phyloP scores from a whole-genome alignment of 2,797 vertebrate species.

The Neosilurus hyrtlii region DNA sequence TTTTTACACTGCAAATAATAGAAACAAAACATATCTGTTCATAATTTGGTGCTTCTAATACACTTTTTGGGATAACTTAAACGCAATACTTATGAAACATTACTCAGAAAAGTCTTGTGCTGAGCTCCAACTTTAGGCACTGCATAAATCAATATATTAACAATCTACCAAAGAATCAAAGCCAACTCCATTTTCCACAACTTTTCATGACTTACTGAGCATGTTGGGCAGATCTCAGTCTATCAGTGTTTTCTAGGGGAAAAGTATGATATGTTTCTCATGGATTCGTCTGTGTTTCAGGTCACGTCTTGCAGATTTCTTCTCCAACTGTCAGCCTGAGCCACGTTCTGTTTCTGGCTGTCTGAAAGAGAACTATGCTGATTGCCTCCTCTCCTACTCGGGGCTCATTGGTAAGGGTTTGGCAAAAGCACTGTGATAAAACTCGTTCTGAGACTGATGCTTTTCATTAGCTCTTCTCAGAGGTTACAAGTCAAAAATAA shows the following conservation, averaged over 20 bases:
- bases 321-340: constrained; percentile 94
- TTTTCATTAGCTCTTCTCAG: background rate
- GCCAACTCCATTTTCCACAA: background rate
- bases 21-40: no score
- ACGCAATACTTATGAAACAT: no score
- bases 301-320: constrained; percentile 95
- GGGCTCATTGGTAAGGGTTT: constrained; percentile 90
- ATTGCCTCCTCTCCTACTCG: constrained; percentile 93
- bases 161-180: background rate
- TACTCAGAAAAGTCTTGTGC: no score
- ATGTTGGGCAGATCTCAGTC: background rate
- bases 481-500: background rate
- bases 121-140: no score
- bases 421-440: background rate
- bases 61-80: no score
- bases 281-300: constrained; percentile 63
- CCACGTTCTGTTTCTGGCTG: constrained; percentile 87
- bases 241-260: background rate
- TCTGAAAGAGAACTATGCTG: constrained; percentile 92
- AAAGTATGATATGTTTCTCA: background rate
- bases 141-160: background rate
- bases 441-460: background rate
- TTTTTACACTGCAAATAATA: no score
- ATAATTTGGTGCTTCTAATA: no score
- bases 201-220: background rate